Evolutionary conservation across 2,113 vertebrate genomes (phyloP).

Genomic region (Mormyrus iriodes): DNA sequence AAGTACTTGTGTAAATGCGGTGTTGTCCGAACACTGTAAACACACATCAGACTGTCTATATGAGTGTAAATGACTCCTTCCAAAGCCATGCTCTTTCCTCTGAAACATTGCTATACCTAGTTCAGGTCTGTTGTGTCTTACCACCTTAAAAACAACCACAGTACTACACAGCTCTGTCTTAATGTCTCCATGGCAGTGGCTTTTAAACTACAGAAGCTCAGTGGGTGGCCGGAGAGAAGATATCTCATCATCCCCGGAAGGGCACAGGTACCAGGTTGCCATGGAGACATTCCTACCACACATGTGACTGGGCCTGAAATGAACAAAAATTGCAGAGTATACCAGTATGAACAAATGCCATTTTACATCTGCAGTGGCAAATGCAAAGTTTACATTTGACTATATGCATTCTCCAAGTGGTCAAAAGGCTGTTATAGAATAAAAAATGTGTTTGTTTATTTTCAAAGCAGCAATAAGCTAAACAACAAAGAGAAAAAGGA

Average conservation of each 20-base stretch:
- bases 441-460: no score
- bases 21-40: not conserved
- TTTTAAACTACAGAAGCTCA: slow-evolving; percentile 51
- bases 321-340: not conserved
- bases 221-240: slow-evolving; percentile 33
- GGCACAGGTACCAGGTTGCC: slow-evolving; percentile 22
- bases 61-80: slow-evolving; percentile 8
- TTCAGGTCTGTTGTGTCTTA: not conserved
- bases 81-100: not conserved
- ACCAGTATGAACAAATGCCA: not conserved
- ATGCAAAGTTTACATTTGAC: no score
- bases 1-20: not conserved
- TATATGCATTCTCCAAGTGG: not conserved
- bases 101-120: not conserved
- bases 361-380: not conserved
- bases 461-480: no score
- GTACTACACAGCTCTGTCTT: not conserved
- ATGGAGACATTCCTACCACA: slow-evolving; percentile 17
- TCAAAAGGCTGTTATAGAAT: no score
- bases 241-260: not conserved
- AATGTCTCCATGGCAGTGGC: slow-evolving; percentile 33
- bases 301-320: slow-evolving; percentile 2
- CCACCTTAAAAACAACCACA: not conserved
- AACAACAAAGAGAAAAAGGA: no score
- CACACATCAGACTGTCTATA: not conserved